Conservation (phyloP, 1,140 invertebrate genomes). For the Brachionus plicatilis region DNA sequence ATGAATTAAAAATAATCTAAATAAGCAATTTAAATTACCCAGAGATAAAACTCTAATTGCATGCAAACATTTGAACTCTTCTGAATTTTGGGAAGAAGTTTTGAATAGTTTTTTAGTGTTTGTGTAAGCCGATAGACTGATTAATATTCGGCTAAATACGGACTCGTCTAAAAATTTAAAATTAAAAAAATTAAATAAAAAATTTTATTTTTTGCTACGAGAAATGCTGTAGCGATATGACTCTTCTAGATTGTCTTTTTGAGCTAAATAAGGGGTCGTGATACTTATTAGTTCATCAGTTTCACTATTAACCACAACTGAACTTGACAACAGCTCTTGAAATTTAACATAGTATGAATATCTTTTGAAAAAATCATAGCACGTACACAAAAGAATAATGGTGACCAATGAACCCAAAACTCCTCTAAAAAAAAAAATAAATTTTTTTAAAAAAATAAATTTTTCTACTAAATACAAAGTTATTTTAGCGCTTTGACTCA, state of each 20-base stretch:
- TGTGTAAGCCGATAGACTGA: constrained; percentile 5
- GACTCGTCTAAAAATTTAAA: neutral
- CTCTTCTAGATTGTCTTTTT: neutral
- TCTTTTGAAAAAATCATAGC: constrained; percentile 1
- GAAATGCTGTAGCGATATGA: neutral
- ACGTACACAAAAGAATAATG: neutral
- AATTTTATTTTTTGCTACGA: neutral
- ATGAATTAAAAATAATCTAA: constrained; percentile 43
- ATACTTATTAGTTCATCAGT: neutral
- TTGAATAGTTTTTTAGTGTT: constrained; percentile 25
- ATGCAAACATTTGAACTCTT: neutral
- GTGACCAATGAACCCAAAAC: neutral
- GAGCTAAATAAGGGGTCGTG: neutral
- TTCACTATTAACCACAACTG: neutral
- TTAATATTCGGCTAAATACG: neutral
- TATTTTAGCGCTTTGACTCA: neutral
- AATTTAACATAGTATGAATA: neutral
- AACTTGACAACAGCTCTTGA: neutral
- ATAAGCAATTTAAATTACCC: neutral
- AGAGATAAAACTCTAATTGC: constrained; percentile 29
- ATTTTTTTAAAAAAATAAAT: neutral
- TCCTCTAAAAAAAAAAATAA: neutral
- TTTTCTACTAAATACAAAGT: neutral
- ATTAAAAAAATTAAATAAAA: neutral
- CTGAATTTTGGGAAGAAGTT: neutral